These are phyloP conservation scores for Clanis bilineata DNA, from an alignment of 2,888 invertebrate genomes.

Conservation along the genomic window DNA sequence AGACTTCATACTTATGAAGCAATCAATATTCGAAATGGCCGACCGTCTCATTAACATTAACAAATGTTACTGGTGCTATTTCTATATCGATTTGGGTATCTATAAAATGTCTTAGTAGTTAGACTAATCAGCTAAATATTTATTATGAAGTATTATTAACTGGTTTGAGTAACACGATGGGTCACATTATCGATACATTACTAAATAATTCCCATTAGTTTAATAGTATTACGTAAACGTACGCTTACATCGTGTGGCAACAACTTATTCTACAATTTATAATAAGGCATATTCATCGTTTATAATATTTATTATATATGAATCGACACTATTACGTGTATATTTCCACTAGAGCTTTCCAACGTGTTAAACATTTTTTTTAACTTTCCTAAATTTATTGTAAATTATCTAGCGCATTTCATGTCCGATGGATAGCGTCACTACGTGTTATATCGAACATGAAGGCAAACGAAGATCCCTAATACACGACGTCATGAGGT, in stretches of 20 bases:
- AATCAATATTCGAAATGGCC: conserved; percentile 14
- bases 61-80: conserved; percentile 4
- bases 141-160: neutral
- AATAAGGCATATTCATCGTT: conserved; percentile 42
- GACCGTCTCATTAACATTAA: neutral
- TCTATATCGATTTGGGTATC: conserved; percentile 10
- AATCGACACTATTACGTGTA: conserved; percentile 37
- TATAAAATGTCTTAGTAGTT: conserved; percentile 1
- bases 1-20: neutral
- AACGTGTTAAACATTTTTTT: conserved; percentile 36
- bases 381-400: neutral
- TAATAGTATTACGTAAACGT: conserved; percentile 20
- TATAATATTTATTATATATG: conserved; percentile 18
- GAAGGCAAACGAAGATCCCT: conserved; percentile 32
- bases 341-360: conserved; percentile 45
- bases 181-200: conserved; percentile 3
- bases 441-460: conserved; percentile 14
- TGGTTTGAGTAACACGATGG: neutral
- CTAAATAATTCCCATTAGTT: conserved; percentile 19
- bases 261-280: conserved; percentile 40
- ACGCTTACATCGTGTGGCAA: conserved; percentile 31
- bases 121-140: conserved; percentile 6
- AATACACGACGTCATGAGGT: conserved; percentile 68
- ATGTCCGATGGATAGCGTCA: conserved; percentile 1
- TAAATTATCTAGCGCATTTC: neutral